phyloP scores from a whole-genome alignment of 2,113 vertebrate species.

The Oreamnos americanus region DNA sequence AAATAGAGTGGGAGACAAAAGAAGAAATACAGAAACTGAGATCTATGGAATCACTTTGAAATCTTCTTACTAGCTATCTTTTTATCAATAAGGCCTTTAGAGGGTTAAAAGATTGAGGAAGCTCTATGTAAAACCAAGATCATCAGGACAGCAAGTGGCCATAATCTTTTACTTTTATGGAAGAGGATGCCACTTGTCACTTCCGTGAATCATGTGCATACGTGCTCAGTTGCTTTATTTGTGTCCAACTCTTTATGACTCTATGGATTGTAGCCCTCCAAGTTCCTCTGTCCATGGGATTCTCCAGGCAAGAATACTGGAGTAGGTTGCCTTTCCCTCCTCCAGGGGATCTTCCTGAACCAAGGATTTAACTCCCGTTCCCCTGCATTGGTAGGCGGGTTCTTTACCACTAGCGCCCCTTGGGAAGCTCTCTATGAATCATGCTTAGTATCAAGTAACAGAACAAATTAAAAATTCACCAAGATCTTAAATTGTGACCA shows the following conservation, averaged over 20 bases:
- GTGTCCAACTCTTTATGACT: neutral
- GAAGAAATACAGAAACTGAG: neutral
- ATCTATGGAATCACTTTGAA: neutral
- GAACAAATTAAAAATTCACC: neutral
- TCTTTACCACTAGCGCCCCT: neutral
- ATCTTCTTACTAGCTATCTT: neutral
- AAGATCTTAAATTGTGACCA: neutral
- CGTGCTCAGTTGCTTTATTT: neutral
- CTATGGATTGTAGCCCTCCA: neutral
- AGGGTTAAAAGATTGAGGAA: neutral
- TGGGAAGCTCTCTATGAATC: neutral
- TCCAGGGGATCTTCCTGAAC: neutral
- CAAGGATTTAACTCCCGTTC: neutral
- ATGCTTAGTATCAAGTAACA: neutral
- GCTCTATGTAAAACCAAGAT: neutral
- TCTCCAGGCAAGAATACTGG: neutral
- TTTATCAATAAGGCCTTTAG: neutral
- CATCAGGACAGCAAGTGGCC: neutral
- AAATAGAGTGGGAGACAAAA: neutral
- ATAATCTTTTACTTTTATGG: neutral
- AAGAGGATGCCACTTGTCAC: neutral
- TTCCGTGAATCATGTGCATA: neutral
- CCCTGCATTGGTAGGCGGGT: neutral
- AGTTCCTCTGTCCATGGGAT: neutral
- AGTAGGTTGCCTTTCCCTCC: neutral